Conservation (phyloP, 2,888 invertebrate species). For the Drosophila meridionalis region DNA sequence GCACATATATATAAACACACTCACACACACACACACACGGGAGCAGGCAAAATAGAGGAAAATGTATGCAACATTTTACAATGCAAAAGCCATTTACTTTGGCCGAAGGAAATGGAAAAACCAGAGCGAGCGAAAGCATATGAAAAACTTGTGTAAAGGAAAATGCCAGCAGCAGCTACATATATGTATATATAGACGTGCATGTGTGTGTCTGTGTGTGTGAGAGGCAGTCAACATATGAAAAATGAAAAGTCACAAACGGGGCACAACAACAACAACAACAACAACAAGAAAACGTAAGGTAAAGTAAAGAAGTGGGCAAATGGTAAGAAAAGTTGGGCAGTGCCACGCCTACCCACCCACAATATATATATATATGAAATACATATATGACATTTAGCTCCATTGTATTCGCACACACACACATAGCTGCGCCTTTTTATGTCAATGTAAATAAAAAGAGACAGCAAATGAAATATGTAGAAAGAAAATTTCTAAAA, state of each 20-base stretch:
- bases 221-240: slow-evolving; percentile 72
- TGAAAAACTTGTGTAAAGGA: slow-evolving; percentile 17
- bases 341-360: slow-evolving; percentile 28
- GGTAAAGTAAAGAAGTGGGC: slow-evolving; percentile 8
- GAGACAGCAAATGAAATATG: slow-evolving; percentile 79
- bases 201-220: slow-evolving; percentile 17
- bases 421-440: slow-evolving; percentile 46
- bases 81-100: slow-evolving; percentile 80
- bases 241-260: slow-evolving; percentile 80
- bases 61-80: slow-evolving; percentile 82
- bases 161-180: slow-evolving; percentile 22
- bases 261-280: slow-evolving; percentile 12
- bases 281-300: neutral
- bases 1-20: slow-evolving; percentile 35
- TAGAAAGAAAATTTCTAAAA: slow-evolving; percentile 35
- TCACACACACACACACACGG: slow-evolving; percentile 17
- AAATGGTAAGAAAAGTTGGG: slow-evolving; percentile 37
- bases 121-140: slow-evolving; percentile 19
- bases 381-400: slow-evolving; percentile 43
- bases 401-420: slow-evolving; percentile 55
- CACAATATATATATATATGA: slow-evolving; percentile 33
- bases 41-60: slow-evolving; percentile 74
- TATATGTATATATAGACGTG: slow-evolving; percentile 1
- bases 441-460: slow-evolving; percentile 78
- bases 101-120: slow-evolving; percentile 18